Conservation (phyloP, 2,113 vertebrate species). For the Mirounga angustirostris region DNA sequence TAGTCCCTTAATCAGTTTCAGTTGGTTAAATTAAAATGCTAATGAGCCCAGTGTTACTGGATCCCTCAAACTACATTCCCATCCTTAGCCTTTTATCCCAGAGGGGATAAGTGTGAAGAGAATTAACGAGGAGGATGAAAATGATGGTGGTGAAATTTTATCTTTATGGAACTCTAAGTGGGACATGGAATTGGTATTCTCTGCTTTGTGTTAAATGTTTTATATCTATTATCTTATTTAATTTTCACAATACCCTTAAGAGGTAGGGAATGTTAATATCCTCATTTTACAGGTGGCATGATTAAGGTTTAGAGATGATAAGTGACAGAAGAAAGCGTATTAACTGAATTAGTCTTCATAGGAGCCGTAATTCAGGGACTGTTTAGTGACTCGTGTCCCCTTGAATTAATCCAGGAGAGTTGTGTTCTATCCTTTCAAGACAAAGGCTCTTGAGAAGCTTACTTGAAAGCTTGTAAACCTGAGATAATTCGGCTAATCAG, state of each 20-base stretch:
- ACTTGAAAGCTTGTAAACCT: neutral
- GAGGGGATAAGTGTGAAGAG: neutral
- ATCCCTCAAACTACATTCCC: neutral
- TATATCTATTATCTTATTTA: neutral
- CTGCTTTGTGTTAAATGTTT: neutral
- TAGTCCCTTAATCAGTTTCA: neutral
- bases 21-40: neutral
- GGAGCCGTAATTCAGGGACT: neutral
- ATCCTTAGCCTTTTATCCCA: neutral
- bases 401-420: neutral
- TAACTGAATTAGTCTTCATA: neutral
- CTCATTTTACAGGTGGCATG: neutral
- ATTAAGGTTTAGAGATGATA: neutral
- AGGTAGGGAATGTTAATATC: neutral
- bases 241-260: constrained; percentile 27
- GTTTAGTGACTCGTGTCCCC: neutral
- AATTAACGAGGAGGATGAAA: neutral
- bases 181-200: neutral
- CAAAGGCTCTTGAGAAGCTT: neutral
- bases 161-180: neutral
- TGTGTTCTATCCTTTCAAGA: neutral
- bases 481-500: neutral
- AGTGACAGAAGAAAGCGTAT: neutral
- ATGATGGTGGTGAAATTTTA: neutral
- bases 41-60: neutral